phyloP scores from a whole-genome alignment of 2,888 invertebrate genomes.

The Notodonta ziczac region DNA sequence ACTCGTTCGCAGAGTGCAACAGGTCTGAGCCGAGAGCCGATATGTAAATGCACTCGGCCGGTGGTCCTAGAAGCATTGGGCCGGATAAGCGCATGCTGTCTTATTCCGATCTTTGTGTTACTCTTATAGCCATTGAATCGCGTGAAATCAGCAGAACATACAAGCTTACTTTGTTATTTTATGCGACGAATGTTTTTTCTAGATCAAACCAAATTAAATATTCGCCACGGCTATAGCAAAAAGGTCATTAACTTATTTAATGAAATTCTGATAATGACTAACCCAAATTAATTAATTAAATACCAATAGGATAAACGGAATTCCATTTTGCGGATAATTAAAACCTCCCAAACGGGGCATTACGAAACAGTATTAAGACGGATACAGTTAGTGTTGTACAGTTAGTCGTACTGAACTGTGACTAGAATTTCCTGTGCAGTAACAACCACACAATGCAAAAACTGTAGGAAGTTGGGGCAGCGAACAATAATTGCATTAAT shows the following conservation, averaged over 20 bases:
- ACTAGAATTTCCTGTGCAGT: slow-evolving; percentile 19
- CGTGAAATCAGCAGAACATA: background rate
- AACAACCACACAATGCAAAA: slow-evolving; percentile 20
- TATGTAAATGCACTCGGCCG: slow-evolving; percentile 69
- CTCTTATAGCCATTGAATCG: background rate
- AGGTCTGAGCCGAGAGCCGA: slow-evolving; percentile 50
- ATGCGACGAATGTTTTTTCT: background rate
- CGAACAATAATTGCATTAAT: slow-evolving; percentile 32
- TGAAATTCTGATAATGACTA: background rate
- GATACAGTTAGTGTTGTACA: slow-evolving; percentile 23
- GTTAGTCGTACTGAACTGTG: slow-evolving; percentile 20
- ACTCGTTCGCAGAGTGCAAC: slow-evolving; percentile 49
- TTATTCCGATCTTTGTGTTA: slow-evolving; percentile 4
- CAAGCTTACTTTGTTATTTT: background rate
- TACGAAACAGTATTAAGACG: slow-evolving; percentile 17
- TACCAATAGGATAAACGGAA: background rate
- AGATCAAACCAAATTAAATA: background rate
- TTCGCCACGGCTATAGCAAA: background rate
- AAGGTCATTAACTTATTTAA: background rate
- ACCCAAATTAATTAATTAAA: slow-evolving; percentile 2
- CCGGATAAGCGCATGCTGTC: slow-evolving; percentile 35
- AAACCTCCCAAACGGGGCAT: slow-evolving; percentile 13
- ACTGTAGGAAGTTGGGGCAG: slow-evolving; percentile 14
- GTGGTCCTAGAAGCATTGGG: slow-evolving; percentile 64
- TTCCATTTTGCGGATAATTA: slow-evolving; percentile 12